Evolutionary conservation across 2,797 vertebrate genomes (phyloP), one percentile per base, ranked within the genome.

Genomic region (Lepus oiostolus): DNA sequence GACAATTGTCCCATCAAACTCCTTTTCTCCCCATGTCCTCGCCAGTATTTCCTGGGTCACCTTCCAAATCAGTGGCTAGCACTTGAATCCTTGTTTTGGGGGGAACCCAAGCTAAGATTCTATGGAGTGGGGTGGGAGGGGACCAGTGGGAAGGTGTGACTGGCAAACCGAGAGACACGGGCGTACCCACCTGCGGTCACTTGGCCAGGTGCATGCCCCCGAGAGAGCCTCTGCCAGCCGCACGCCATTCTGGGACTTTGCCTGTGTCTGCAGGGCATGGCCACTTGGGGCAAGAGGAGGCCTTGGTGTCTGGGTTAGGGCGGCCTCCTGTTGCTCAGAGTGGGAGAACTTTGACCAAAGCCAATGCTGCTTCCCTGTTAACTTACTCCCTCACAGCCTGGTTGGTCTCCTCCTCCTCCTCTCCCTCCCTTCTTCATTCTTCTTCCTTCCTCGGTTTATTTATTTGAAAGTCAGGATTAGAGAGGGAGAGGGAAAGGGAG

Each of bases 291-390:
- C 11, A 38, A 52, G 26, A 72, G 71, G 28, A 50, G 54, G 4
- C 77, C 32, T 4, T 11, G 19, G 19, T n/a, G 1, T 63, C 47
- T 13, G 11, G 19, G 7, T 65, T 62, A 30, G 21, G 77, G 58
- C 35, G 71, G 8, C 32, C 42, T 35, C 62, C 17, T 71, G 17
- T 65, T 4, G 22, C 32, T 84, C 58, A 88, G 30, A 52, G 47
- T 85, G 50, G 72, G 81, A 89, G 88, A 72, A 13, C 7, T 77
- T 70, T 88, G 42, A 35, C 13, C 47, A 87, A 79, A 77, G n/a
- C 5, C 65, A n/a, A 82, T n/a, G 5, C 60, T 52, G 26, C 3
- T 81, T 77, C 60, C 19, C 62, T 12, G 50, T 68, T 58, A 63
- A 76, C 62, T 22, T 65, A 58, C 35, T 38, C 3, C 67, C 4